A percentile compares a stretch with the other conserved stretches of the same genome.
These are phyloP conservation scores for Tursiops truncatus DNA, from an alignment of 2,113 vertebrate species.

Conservation along the genomic window DNA sequence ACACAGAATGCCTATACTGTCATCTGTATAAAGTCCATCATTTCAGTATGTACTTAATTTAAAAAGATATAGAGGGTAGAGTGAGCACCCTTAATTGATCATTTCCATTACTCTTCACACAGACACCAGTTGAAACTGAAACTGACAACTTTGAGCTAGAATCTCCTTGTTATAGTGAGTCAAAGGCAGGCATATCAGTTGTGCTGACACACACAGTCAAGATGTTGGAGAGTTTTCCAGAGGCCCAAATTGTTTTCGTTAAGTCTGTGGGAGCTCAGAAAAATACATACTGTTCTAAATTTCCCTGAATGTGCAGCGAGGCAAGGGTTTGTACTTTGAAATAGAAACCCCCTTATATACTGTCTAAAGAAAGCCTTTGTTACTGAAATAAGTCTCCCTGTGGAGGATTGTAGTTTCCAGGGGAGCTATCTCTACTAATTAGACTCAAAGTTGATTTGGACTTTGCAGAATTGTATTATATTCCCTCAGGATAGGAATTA, in stretches of 20 bases:
- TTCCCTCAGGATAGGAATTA: neutral
- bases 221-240: neutral
- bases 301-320: neutral
- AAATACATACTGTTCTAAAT: neutral
- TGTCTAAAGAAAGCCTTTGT: neutral
- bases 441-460: neutral
- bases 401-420: slow-evolving; percentile 38
- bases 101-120: neutral
- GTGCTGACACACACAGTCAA: neutral
- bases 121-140: neutral
- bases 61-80: neutral
- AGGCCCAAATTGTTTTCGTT: neutral
- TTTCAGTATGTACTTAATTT: neutral
- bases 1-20: neutral
- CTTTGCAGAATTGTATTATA: neutral
- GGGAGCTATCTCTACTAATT: neutral
- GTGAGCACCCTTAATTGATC: neutral
- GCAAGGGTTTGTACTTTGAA: slow-evolving; percentile 24
- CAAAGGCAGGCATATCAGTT: rapidly evolving
- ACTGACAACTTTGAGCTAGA: neutral
- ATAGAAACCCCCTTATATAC: neutral
- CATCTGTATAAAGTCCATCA: neutral
- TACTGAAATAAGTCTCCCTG: slow-evolving; percentile 28
- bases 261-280: neutral
- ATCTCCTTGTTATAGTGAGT: neutral